Base-by-base conservation (phyloP, 2,113 vertebrate species). In the Crocuta crocuta region DNA sequence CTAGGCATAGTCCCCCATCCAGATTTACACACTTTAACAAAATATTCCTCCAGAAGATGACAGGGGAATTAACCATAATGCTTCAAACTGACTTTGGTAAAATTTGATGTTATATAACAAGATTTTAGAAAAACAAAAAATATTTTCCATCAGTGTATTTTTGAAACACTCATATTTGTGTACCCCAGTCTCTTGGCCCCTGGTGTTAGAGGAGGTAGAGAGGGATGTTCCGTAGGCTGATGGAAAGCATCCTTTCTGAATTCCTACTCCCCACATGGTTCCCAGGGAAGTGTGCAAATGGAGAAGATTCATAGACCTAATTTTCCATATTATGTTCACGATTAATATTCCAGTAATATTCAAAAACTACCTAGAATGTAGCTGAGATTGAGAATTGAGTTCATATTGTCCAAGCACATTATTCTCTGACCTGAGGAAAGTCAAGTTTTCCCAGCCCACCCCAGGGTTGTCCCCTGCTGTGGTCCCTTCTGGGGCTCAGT, bases 1-100 rank as follows among this genome's bases (percentile, higher is more conserved):
- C 5, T 85, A 19, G 24, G 76, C 94, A 58, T 45, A 97, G 65
- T 65, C 10, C 21, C 55, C 26, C 53, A 23, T 2, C 9, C 26
- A 33, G 70, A 83, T 89, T 94, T 35, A 1, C 28, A 7, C 3
- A 80, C 55, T 90, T 97, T 7, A 95, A 80, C 12, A 84, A 89
- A 94, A 80, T 33, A 3, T 2, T 90, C 19, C 48, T 80, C 70
- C 65, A 48, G 24, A 89, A 94, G 26, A 74, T 73, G 94, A 21
- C 28, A 17, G 2, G 45, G 33, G 17, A 92, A 81, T 89, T 89
- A 89, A 55, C 70, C 43, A 45, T 61, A 94, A 89, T 84, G 39
- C 26, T 85, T 96, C 66, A 61, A 87, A 96, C 74, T 85, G 70
- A 58, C 53, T 50, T 85, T n/a, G 58, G 53, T 31, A 95, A n/a